Evolutionary conservation across 2,113 vertebrate species (phyloP), one percentile per base, ranked within the genome.

Genomic region (Thymallus thymallus): DNA sequence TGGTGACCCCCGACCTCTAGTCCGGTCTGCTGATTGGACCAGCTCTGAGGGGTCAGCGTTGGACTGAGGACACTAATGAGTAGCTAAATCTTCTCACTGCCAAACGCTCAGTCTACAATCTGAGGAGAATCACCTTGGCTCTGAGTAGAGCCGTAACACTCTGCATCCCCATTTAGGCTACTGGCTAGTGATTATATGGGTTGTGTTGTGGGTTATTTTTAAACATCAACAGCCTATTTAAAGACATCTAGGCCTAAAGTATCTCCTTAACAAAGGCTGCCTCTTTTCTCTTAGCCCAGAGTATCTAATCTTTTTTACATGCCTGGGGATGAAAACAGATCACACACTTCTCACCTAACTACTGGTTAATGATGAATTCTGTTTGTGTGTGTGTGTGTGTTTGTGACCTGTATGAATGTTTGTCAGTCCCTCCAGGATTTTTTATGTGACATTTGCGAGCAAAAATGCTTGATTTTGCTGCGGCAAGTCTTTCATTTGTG

Each of bases 1-100:
- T 23, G 6, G 16, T 71, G 82, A 84, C 77, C 45, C 62, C 45
- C 14, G 24, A 55, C 58, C 14, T 22, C 12, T 68, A 2, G 30
- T 73, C 68, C 78, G 56, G 68, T 23, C 35, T 72, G 26, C 73
- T 65, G 72, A 79, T 82, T 84, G 78, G 75, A 30, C 72, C 24
- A 32, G 58, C 10, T 23, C 51, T 29, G 35, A 41, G 35, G 35
- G 35, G 35, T 41, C 35, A 10, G 23, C n/a, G 20, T 22, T 24
- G 23, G 20, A 5, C 48, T 51, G 13, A 18, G 48, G 48, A 14
- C 14, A 51, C 48, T 18, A 16, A 51, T 51, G 48, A 5, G 4
- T 51, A 14, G 35, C 35, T 10, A 10, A 41, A 10, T 9, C 35
- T 41, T 41, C 9, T 41, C 35, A 41, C 35, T 41, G 35, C 9